phyloP scores from a whole-genome alignment of 2,888 invertebrate species.

The Lathronympha strigana region DNA sequence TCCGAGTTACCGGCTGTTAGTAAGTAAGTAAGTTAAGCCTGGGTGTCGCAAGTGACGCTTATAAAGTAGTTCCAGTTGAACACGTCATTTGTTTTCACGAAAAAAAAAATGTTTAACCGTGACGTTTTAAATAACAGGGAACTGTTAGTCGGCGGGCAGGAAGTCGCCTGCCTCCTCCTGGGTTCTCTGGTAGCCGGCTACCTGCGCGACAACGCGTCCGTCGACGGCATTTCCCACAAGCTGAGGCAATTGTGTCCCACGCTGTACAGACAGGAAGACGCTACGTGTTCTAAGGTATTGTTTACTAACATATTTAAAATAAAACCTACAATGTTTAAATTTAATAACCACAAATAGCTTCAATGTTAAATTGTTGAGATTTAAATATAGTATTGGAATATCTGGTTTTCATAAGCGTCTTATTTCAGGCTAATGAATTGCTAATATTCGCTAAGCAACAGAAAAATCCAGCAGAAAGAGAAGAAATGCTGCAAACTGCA shows the following conservation, averaged over 20 bases:
- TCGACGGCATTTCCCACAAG: constrained; percentile 94
- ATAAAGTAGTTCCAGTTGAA: too few relatives aligned
- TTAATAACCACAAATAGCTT: too few relatives aligned
- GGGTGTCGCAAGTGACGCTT: too few relatives aligned
- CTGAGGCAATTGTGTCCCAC: constrained; percentile 96
- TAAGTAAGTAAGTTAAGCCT: too few relatives aligned
- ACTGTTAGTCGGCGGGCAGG: constrained; percentile 90
- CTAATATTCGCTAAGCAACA: constrained; percentile 91
- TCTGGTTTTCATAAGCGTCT: constrained; percentile 5
- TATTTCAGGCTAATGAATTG: constrained; percentile 92
- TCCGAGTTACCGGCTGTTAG: too few relatives aligned
- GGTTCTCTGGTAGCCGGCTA: constrained; percentile 95
- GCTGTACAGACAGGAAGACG: constrained; percentile 97
- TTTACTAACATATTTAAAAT: not conserved
- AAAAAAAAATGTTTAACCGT: not conserved
- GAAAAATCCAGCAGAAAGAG: constrained; percentile 89
- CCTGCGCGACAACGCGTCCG: constrained; percentile 97
- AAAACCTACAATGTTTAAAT: too few relatives aligned
- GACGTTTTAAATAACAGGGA: constrained; percentile 78
- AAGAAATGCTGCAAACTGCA: constrained; percentile 90
- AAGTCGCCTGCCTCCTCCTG: constrained; percentile 87
- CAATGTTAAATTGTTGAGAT: constrained; percentile 29
- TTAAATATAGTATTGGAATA: not conserved
- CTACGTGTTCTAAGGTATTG: constrained; percentile 95
- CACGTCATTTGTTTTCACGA: too few relatives aligned